Base-by-base conservation (phyloP, 2,113 vertebrate genomes). In the Aegotheles bennettii region DNA sequence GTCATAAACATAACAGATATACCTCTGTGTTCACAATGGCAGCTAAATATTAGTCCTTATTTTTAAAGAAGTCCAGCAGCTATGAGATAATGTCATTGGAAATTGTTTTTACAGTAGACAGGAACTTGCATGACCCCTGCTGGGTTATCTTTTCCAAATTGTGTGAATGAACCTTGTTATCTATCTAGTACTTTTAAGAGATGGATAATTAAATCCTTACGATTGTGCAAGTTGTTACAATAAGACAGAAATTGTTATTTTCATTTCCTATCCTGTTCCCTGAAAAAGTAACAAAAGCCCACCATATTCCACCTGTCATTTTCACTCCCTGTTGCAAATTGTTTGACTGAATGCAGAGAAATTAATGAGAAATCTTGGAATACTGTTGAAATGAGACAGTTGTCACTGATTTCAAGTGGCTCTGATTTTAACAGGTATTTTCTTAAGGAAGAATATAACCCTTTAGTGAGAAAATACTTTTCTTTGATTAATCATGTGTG, bases 41-140 rank as follows among this genome's bases (percentile, higher is more conserved):
- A 80, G 68, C 43, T 64, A 83, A 83, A 88, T 76, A 87, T 42
- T 42, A 90, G 38, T 91, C 63, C 38, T 86, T 63, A 11, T 67
- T 93, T 82, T 56, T 68, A 13, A 48, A 48, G 65, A 53, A 77
- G 29, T 86, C 68, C 35, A 7, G 2, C 38, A 84, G 60, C 51
- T 60, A 57, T 4, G 3, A 80, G 51, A 71, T 70, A 94, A 83
- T 56, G 56, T 86, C 51, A 88, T 6, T 90, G 60, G 71, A 93
- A 95, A 90, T 48, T 40, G 50, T 83, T 88, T 80, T 51, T 93
- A 67, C 47, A 80, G 51, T 40, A 95, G 83, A 80, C 64, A 90
- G 82, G 71, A 84, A 92, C 71, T 95, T 81, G 85, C 40, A 84
- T 93, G 93, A 94, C 90, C 88, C 78, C 91, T 94, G 80, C 71